Conservation (phyloP, 2,113 vertebrate species). For the Ciconia boyciana region DNA sequence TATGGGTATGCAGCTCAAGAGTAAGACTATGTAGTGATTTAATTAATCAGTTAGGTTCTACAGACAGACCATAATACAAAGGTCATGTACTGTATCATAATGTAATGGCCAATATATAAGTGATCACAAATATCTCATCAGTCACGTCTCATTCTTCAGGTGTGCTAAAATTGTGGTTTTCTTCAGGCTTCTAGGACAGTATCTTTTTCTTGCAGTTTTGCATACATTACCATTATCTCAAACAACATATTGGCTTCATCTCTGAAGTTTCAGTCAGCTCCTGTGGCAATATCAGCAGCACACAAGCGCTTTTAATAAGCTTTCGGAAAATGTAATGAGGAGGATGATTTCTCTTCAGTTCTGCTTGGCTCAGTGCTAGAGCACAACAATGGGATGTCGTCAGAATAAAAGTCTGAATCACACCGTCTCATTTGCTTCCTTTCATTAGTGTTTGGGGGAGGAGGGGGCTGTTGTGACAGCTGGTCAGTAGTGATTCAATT, state of each 20-base stretch:
- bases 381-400: neutral
- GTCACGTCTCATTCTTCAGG: neutral
- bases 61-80: neutral
- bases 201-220: neutral
- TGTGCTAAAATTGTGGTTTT: neutral
- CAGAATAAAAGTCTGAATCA: constrained; percentile 23
- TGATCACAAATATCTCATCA: neutral
- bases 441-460: constrained; percentile 3
- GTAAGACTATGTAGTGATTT: neutral
- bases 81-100: neutral
- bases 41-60: neutral
- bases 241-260: neutral
- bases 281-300: neutral
- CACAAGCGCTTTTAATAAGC: constrained; percentile 20
- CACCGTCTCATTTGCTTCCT: neutral
- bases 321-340: neutral
- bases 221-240: constrained; percentile 3
- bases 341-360: constrained; percentile 21
- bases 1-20: neutral
- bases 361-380: neutral
- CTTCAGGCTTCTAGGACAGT: neutral
- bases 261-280: neutral
- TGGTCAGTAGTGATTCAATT: constrained; percentile 45
- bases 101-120: neutral
- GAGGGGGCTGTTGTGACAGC: constrained; percentile 11